Evolutionary conservation across 2,797 vertebrate genomes (phyloP), one percentile per base, ranked within the genome.

Genomic region (Menidia menidia): DNA sequence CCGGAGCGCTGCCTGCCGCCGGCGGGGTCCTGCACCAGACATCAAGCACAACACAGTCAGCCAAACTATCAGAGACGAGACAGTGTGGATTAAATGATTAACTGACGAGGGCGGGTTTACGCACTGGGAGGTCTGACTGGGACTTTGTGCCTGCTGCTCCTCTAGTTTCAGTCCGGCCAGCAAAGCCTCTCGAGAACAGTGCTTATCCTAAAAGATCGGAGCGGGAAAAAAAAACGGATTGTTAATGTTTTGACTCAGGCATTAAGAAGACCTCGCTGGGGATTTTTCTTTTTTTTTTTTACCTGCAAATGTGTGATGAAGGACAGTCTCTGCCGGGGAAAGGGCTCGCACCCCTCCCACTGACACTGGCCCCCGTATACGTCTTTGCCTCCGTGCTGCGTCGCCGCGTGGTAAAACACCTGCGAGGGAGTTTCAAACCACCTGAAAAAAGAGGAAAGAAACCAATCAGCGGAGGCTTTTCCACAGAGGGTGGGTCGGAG

Each of bases 251-350:
- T 0, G 19, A 48, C 11, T 57, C 15, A 15, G 47, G 5, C 14
- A 5, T 33, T 14, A 45, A 45, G 16, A 18, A 25, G 18, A 4
- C 6, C 11, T 42, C n/a, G 39, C 2, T 31, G 14, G 2, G 6
- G 9, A 30, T 43, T 84, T 1, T 25, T 25, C n/a, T 25, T 25
- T 25, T 25, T 1, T 25, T 25, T 25, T 25, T 25, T 55, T 90
- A 96, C 98, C 96, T 99, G 98, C 90, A 99, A 91, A 87, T 99
- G 98, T 15, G 98, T 99, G 79, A 99, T 97, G 89, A 99, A 99
- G 75, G 98, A 99, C 87, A 99, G 95, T 93, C 98, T 96, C 92
- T 99, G 97, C 35, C 98, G 91, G 71, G 98, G 95, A 81, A 99
- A 98, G 68, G 97, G 96, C 88, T 99, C 98, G 85, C 98, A 99